Percentiles rank a stretch among this genome's conserved stretches.
phyloP scores from a whole-genome alignment of 2,113 vertebrate genomes.

The Fregetta grallaria region DNA sequence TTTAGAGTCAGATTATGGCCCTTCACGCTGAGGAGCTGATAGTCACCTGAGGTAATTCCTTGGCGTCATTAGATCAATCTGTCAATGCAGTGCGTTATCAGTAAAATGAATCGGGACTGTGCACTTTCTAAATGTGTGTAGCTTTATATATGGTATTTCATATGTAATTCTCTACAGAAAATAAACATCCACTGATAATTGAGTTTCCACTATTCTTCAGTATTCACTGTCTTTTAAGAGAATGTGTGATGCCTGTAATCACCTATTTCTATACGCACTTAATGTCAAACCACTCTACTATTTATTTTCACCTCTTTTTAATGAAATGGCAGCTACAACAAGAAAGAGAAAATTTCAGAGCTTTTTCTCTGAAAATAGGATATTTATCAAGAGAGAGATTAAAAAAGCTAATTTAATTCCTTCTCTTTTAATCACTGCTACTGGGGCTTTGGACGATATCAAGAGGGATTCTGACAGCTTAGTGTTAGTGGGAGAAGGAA shows the following conservation, averaged over 20 bases:
- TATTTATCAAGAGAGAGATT: neutral
- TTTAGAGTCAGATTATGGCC: neutral
- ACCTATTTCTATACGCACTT: neutral
- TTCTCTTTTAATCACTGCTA: neutral
- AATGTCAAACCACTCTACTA: neutral
- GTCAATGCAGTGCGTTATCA: neutral
- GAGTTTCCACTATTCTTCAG: neutral
- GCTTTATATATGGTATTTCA: neutral
- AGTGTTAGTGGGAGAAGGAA: neutral
- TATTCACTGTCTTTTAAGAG: neutral
- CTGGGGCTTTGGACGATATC: neutral
- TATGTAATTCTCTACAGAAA: neutral
- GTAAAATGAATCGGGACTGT: neutral
- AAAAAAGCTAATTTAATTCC: constrained; percentile 6
- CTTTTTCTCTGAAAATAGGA: neutral
- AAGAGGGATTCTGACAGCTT: constrained; percentile 13
- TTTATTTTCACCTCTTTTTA: neutral
- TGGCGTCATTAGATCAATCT: neutral
- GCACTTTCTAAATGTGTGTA: neutral
- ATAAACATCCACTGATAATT: neutral
- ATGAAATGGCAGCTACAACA: neutral
- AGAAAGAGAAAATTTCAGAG: neutral
- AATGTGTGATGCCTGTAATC: neutral
- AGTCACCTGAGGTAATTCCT: neutral
- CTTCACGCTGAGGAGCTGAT: neutral